Evolutionary conservation across 2,888 invertebrate genomes (phyloP).

Genomic region (Patella pellucida): DNA sequence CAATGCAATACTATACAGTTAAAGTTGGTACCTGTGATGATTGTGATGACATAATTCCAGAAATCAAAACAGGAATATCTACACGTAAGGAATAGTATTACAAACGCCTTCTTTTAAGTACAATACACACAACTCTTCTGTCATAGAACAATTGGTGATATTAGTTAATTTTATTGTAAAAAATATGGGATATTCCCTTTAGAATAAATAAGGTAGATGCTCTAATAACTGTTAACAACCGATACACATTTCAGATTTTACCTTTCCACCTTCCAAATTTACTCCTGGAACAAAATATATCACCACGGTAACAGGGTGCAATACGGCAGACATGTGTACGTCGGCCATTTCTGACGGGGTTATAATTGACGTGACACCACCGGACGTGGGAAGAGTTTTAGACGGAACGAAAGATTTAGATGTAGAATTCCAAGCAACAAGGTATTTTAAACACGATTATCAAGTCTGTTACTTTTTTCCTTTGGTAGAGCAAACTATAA

Average conservation of each 20-base stretch:
- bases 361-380: constrained; percentile 48
- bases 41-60: constrained; percentile 32
- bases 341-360: constrained; percentile 48
- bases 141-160: too few species aligned
- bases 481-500: too few species aligned
- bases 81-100: neutral
- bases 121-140: too few species aligned
- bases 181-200: neutral
- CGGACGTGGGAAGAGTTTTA: constrained; percentile 40
- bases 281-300: neutral
- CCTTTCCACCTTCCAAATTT: neutral
- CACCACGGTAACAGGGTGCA: constrained; percentile 48
- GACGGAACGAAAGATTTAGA: constrained; percentile 44
- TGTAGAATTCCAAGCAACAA: constrained; percentile 39
- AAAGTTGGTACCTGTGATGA: constrained; percentile 39
- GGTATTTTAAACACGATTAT: neutral
- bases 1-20: constrained; percentile 38
- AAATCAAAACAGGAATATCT: constrained; percentile 27
- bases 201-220: neutral
- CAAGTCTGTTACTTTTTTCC: too few species aligned
- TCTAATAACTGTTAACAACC: neutral
- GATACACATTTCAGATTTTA: neutral
- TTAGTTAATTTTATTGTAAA: neutral
- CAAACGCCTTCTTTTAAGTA: too few species aligned
- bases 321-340: constrained; percentile 44